A percentile compares a stretch with the other conserved stretches of the same genome.
Evolutionary conservation across 1,140 invertebrate genomes (phyloP).

Genomic region (Pogonus chalceus): DNA sequence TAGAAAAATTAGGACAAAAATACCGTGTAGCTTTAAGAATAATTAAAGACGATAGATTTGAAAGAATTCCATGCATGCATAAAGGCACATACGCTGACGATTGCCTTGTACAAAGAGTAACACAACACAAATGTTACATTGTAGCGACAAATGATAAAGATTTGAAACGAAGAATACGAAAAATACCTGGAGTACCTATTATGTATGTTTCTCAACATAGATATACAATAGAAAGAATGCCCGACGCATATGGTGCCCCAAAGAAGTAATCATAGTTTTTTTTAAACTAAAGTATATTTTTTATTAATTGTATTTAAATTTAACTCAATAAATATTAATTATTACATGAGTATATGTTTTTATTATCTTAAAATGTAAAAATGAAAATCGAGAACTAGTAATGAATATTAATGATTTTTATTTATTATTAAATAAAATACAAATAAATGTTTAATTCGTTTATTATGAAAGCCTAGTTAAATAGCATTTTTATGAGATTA

Average conservation of each 20-base stretch:
- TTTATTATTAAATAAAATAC: no score
- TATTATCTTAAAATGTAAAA: no score
- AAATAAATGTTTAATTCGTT: not conserved
- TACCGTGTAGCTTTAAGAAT: conserved; percentile 94
- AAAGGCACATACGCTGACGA: conserved; percentile 99
- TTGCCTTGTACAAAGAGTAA: conserved; percentile 92
- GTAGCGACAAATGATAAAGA: conserved; percentile 99
- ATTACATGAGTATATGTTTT: no score
- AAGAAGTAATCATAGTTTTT: conserved; percentile 47
- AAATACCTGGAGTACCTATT: conserved; percentile 98
- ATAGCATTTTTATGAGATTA: conserved; percentile 3
- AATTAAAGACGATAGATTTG: conserved; percentile 90
- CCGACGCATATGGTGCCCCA: conserved; percentile 91
- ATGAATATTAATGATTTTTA: no score
- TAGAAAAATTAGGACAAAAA: conserved; percentile 94
- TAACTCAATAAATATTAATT: no score
- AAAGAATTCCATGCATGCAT: conserved; percentile 87
- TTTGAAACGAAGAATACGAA: conserved; percentile 88
- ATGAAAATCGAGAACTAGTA: no score
- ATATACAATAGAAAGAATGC: conserved; percentile 96
- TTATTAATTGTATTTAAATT: no score
- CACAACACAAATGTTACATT: conserved; percentile 98
- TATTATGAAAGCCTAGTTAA: not conserved
- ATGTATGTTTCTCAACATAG: conserved; percentile 92
- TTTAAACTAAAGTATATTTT: no score